phyloP scores from a whole-genome alignment of 2,113 vertebrate species.

The Lamprologus lemairii region DNA sequence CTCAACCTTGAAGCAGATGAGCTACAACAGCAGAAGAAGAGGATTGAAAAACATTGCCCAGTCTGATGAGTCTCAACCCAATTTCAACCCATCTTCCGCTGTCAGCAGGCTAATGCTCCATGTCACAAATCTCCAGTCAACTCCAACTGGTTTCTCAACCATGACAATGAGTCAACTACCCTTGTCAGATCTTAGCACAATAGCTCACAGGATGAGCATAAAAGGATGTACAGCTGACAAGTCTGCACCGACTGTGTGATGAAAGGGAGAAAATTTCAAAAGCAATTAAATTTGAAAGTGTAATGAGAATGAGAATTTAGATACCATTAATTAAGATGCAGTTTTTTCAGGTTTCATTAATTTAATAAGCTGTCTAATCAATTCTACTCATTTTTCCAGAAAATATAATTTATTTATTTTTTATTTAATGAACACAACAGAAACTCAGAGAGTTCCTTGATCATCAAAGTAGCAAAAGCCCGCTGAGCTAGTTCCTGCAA shows the following conservation, averaged over 20 bases:
- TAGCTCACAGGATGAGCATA: neutral
- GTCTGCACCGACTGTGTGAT: neutral
- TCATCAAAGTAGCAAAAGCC: neutral
- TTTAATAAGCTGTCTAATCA: neutral
- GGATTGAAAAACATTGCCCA: neutral
- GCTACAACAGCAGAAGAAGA: neutral
- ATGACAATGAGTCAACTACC: neutral
- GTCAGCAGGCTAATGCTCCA: neutral
- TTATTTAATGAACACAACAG: neutral
- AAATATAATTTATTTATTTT: neutral
- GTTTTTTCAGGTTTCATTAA: neutral
- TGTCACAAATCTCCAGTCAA: neutral
- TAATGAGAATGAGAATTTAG: neutral
- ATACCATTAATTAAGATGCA: neutral
- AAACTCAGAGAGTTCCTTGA: neutral
- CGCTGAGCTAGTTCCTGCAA: neutral
- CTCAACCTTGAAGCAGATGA: neutral
- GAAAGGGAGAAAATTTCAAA: neutral
- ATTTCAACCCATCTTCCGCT: neutral
- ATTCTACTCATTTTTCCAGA: neutral
- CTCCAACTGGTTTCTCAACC: neutral
- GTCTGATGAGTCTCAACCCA: neutral
- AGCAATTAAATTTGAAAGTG: neutral
- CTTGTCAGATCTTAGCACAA: neutral
- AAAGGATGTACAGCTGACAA: neutral